Evolutionary conservation across 2,888 invertebrate species (phyloP).

Genomic region (Volucella inflata): DNA sequence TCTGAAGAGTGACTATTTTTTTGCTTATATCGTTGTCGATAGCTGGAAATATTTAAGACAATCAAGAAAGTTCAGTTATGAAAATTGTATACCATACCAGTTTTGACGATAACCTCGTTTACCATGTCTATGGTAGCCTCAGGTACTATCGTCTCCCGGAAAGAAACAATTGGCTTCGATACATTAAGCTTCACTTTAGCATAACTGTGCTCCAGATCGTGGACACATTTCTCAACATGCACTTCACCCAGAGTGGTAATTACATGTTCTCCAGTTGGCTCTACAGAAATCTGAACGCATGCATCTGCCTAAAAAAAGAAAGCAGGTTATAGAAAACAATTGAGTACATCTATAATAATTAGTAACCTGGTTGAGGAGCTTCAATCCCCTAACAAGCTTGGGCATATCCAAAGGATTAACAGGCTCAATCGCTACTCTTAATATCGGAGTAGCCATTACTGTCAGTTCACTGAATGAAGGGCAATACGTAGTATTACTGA

Average conservation of each 20-base stretch:
- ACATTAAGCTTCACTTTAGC: slow-evolving; percentile 94
- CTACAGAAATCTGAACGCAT: slow-evolving; percentile 94
- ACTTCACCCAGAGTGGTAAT: slow-evolving; percentile 98
- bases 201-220: slow-evolving; percentile 93
- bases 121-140: slow-evolving; percentile 93
- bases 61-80: slow-evolving; percentile 30
- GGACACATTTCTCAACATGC: slow-evolving; percentile 97
- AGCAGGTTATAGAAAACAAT: not conserved
- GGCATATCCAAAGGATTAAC: slow-evolving; percentile 91
- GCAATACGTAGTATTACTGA: slow-evolving; percentile 91
- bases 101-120: slow-evolving; percentile 91
- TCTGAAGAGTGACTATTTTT: slow-evolving; percentile 86
- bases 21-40: slow-evolving; percentile 84
- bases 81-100: slow-evolving; percentile 77
- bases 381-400: slow-evolving; percentile 89
- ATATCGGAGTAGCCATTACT: slow-evolving; percentile 92
- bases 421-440: slow-evolving; percentile 97
- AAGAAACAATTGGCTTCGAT: slow-evolving; percentile 98
- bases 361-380: slow-evolving; percentile 92
- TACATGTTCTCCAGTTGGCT: slow-evolving; percentile 97
- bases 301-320: slow-evolving; percentile 87
- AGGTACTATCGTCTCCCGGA: slow-evolving; percentile 95
- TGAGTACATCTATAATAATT: not conserved
- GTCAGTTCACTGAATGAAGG: slow-evolving; percentile 94
- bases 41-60: slow-evolving; percentile 59